Conservation (phyloP, 2,888 invertebrate genomes). For the Pachycephus smyrnensis region DNA sequence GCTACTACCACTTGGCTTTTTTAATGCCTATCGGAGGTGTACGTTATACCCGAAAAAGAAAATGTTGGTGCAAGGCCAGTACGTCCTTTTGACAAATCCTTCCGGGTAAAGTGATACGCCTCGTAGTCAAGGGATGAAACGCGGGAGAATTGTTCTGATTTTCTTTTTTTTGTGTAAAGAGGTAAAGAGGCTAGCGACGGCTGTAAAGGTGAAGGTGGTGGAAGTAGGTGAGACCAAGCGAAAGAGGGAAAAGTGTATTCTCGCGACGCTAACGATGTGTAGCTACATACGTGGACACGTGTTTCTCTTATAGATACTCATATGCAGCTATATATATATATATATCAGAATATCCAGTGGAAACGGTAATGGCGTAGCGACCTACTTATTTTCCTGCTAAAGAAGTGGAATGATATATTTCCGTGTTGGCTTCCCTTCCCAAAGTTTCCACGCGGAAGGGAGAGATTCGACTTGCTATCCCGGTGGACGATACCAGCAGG, state of each 20-base stretch:
- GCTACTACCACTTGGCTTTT: neutral
- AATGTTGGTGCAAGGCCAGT: neutral
- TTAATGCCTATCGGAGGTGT: neutral
- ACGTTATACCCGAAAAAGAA: neutral
- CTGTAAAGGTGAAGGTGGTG: neutral
- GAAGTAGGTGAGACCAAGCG: neutral
- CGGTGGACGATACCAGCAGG: slow-evolving; percentile 15
- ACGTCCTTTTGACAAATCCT: neutral
- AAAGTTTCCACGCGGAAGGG: neutral
- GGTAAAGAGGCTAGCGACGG: neutral
- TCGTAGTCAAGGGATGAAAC: neutral
- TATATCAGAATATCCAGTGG: slow-evolving; percentile 30
- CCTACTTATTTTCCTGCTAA: slow-evolving; percentile 39
- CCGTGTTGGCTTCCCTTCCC: neutral
- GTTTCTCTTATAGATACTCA: neutral
- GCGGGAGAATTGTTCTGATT: neutral
- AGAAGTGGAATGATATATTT: slow-evolving; percentile 40
- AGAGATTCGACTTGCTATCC: slow-evolving; percentile 8
- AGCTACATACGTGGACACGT: neutral
- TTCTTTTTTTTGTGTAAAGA: neutral
- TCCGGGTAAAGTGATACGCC: neutral
- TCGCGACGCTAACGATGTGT: neutral
- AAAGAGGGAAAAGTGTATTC: slow-evolving; percentile 11
- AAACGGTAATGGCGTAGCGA: slow-evolving; percentile 44
- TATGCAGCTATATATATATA: neutral